Evolutionary conservation across 2,888 invertebrate species (phyloP), one percentile per base, ranked within the genome.

Genomic region (Adelognathus sp.): DNA sequence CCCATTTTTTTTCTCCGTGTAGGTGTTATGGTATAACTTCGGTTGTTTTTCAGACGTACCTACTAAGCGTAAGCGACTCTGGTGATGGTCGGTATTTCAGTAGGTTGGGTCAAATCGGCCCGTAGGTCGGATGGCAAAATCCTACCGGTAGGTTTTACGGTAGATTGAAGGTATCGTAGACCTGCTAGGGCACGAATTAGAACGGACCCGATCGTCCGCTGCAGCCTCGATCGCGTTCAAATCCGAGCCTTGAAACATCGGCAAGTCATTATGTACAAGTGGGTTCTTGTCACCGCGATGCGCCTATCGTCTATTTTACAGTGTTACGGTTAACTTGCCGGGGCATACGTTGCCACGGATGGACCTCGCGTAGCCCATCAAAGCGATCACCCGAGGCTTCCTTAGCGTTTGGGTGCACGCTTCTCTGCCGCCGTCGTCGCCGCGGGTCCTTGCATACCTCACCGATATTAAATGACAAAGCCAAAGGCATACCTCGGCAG

Each of bases 381-480:
- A 91, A 91, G 91, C 88, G 88, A 88, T 89, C 87, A 90, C 91
- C 91, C 87, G 90, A 89, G 91, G 91, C 90, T 91, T 89, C 87
- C 88, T 90, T 88, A 88, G 79, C 81, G 44, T 66, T 74, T 52
- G 79, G 36, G 66, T 36, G 66, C 84, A 82, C 86, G 87, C 86
- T 82, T 31, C 54, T 86, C 54, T 60, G 72, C 61, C 73, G 67
- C 56, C 50, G 56, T 67, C 54, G 79, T 71, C 67, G 75, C 74
- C 75, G 54, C 61, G 61, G 70, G 81, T 81, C 78, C 76, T 81
- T 77, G 84, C 91, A 91, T 91, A 89, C 91, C 91, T 87, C 83
- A 86, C 87, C 88, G 88, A 90, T 91, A 91, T 91, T 90, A 90
- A 90, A 91, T 90, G 91, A 91, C 91, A 91, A 91, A 91, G 91